Base-by-base conservation (phyloP, 2,113 vertebrate species). In the Pipra filicauda region DNA sequence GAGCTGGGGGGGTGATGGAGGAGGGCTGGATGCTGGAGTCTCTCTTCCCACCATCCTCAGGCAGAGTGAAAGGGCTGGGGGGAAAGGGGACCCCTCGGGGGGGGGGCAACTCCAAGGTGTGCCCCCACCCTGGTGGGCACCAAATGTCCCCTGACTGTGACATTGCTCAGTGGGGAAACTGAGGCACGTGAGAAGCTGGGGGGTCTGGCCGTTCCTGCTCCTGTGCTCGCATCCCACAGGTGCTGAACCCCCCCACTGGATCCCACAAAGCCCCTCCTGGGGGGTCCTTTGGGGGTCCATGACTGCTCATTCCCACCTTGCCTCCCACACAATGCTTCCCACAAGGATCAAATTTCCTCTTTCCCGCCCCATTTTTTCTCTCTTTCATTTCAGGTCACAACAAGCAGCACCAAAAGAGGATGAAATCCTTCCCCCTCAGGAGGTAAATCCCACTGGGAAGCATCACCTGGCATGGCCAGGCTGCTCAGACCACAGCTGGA, bases 231-330 rank as follows among this genome's bases (percentile, higher is more conserved):
- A 31, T 8, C 10, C 51, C 3, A 1, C 27, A 4, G 26, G 12
- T 2, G 8, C 67, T 28, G 28, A 8, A 6, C 4, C 16, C 19
- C n/a, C 10, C 1, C 0, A 2, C 31, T 4, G 9, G 14, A 71
- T 28, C 59, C 62, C 1, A 3, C 31, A 1, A 7, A 3, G 7
- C 21, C 18, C 13, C 12, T 26, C 41, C 33, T 9, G 30, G 10
- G 4, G 12, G 18, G 1, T 11, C 6, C 43, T 37, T 31, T 14
- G 17, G 48, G n/a, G 12, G 1, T 24, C 22, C 6, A 0, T 5
- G 48, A 5, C 70, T 23, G 2, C 9, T 59, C 31, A 5, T 27
- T 49, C 18, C 80, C 55, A 22, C 46, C 22, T 19, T 18, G 23
- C 26, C 77, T 31, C n/a, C 44, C 2, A 5, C 1, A 1, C 0